These are phyloP conservation scores for Chelonus formosanus DNA, from an alignment of 2,888 invertebrate species.

Conservation along the genomic window DNA sequence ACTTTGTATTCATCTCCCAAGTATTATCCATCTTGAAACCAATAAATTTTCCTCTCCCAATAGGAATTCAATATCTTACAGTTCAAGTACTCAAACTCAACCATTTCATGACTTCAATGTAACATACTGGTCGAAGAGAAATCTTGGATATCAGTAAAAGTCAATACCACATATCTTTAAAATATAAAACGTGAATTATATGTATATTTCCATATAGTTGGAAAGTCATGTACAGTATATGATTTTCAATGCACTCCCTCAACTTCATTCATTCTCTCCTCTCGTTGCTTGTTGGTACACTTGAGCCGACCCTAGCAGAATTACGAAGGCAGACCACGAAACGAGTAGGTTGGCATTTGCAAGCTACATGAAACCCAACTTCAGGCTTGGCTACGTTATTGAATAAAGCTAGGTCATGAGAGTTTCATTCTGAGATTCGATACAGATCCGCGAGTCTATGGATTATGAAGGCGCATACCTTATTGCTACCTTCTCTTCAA, in stretches of 20 bases:
- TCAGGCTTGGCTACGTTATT: constrained; percentile 25
- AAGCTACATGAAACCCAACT: constrained; percentile 14
- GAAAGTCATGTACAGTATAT: too few relatives aligned
- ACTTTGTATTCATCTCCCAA: not conserved
- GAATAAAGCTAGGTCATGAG: constrained; percentile 21
- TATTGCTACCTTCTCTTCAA: not conserved
- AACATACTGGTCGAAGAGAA: constrained; percentile 8
- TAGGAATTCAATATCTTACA: too few relatives aligned
- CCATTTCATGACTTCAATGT: too few relatives aligned
- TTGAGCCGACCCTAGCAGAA: constrained; percentile 15
- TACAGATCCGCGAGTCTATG: not conserved
- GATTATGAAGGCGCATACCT: not conserved
- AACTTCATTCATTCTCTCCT: constrained; percentile 2
- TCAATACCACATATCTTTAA: too few relatives aligned
- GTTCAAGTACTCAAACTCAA: too few relatives aligned
- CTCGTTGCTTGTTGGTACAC: constrained; percentile 5
- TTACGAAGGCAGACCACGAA: constrained; percentile 32
- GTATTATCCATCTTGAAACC: not conserved
- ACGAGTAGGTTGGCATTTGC: constrained; percentile 9
- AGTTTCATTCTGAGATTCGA: constrained; percentile 5
- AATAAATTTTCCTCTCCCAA: not conserved
- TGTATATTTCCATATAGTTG: constrained; percentile 9
- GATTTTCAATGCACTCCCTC: constrained; percentile 5
- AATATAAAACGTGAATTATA: too few relatives aligned
- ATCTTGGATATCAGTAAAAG: constrained; percentile 10